Percentiles rank a stretch among this genome's conserved stretches.
Conservation (phyloP, 2,888 invertebrate species). For the Eumerus sabulonum region DNA sequence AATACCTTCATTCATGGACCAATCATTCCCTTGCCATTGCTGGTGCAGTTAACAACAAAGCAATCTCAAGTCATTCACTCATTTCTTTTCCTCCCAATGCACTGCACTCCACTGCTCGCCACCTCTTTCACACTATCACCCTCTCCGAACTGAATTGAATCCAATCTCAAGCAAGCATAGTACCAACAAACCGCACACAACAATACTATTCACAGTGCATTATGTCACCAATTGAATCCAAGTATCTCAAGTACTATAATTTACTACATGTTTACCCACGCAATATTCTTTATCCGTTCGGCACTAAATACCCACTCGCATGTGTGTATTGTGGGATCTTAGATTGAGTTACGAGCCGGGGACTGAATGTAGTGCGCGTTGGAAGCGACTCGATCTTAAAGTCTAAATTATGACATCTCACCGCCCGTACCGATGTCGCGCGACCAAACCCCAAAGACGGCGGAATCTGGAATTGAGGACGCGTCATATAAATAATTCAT, state of each 20-base stretch:
- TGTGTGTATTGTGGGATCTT: slow-evolving; percentile 50
- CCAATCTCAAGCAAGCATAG: slow-evolving; percentile 50
- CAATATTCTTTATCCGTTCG: slow-evolving; percentile 63
- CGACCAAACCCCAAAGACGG: slow-evolving; percentile 15
- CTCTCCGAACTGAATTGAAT: slow-evolving; percentile 51
- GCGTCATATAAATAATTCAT: slow-evolving; percentile 66
- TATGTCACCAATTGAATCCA: slow-evolving; percentile 69
- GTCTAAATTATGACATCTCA: slow-evolving; percentile 61
- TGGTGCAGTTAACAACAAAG: no score
- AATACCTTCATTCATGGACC: no score
- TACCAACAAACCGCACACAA: slow-evolving; percentile 26
- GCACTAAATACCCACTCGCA: not conserved
- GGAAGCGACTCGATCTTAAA: slow-evolving; percentile 53
- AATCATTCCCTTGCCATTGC: no score
- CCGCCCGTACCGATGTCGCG: not conserved
- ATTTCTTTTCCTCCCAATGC: not conserved
- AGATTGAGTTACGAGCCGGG: not conserved
- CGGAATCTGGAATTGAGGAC: slow-evolving; percentile 49
- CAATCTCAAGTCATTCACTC: slow-evolving; percentile 7
- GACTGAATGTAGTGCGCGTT: slow-evolving; percentile 41
- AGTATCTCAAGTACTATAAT: slow-evolving; percentile 68
- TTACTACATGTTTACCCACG: slow-evolving; percentile 69
- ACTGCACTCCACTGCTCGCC: not conserved
- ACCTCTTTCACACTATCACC: slow-evolving; percentile 7
- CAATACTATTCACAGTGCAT: slow-evolving; percentile 58